Base-by-base conservation (phyloP, 2,797 vertebrate species). In the Pachyuromys duprasi region DNA sequence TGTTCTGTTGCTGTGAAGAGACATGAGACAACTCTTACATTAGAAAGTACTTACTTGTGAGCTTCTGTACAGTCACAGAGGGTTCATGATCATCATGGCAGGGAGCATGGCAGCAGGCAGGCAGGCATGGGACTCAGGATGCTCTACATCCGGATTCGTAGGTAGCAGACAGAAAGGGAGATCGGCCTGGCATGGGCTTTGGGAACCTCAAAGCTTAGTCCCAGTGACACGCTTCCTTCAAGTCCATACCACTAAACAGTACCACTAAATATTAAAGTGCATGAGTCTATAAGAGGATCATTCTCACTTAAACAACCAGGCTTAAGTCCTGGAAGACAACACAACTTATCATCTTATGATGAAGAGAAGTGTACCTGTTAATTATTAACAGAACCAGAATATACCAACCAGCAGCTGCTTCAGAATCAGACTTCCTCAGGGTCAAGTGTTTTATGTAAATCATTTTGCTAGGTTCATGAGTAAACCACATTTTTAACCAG, bases 401-500 rank as follows among this genome's bases (percentile, higher is more conserved):
- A 70, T 0, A 26, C 3, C 42, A 93, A 26, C 3, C 42, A 93
- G 42, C 20, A 36, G 26, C 42, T 36, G 36, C 36, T 86, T 79
- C 7, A 18, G 90, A 91, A 39, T 7, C 22, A 87, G 11, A 84
- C 45, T 57, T 87, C 84, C 18, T 53, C 1, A 6, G 31, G 42
- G 39, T 49, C 80, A 76, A 42, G 33, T 39, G 33, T 26, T 84
- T 45, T 8, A 45, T 31, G 42, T 65, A 31, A 78, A 89, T 89
- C 78, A 79, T 76, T 91, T 69, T 84, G 69, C 4, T 53, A 70
- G 69, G 18, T 36, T 69, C 39, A 33, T 75, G 18, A 3, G 28
- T 62, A 62, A 95, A 89, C 69, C 55, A 76, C 24, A 11, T 55
- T 81, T 89, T n/a, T n/a, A n/a, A 90, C 70, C 17, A 86, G 81